Evolutionary conservation across 1,140 invertebrate species (phyloP), one percentile per base, ranked within the genome.

Genomic region (Drosophila grimshawi): DNA sequence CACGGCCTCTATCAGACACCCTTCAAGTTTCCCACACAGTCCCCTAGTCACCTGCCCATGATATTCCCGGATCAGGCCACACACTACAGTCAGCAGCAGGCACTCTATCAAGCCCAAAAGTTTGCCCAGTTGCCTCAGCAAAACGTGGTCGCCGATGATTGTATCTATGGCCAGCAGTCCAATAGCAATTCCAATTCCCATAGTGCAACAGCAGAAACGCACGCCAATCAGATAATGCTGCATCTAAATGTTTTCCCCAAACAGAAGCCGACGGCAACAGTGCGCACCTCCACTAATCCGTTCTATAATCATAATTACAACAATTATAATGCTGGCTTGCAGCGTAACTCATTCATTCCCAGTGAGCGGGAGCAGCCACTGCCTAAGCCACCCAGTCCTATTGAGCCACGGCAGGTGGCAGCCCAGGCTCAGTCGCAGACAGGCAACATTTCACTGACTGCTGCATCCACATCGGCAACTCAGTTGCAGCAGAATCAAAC

Each of bases 211-310:
- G 52, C 75, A 3, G 88, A 91, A 5, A 41, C 68, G 4, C 79
- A 81, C 5, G 45, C 78, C 2, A 89, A 72, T 71, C 86, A 86
- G 51, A 89, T 92, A 8, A 82, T 91, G 81, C 65, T 92, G 6
- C 90, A 92, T 39, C 29, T 92, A 27, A 92, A 92, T 60, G 86
- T 92, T 0, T 92, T 92, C 41, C 90, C 90, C 35, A 92, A 92
- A 56, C 83, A 92, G 27, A 91, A 91, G 37, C 68, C 74, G 0
- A 60, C 79, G 7, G 33, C 78, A 6, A 60, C 70, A 3, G 51
- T 80, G 32, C 77, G 83, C 4, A 48, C 76, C 39, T 91, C 89
- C 10, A 91, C 89, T 0, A 91, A 91, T 86, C 89, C 89, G 2
- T 91, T 91, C 11, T 89, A 91, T 57, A 91, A 74, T 10, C 67